Evolutionary conservation across 2,888 invertebrate species (phyloP).

Genomic region (Eupithecia tripunctaria): DNA sequence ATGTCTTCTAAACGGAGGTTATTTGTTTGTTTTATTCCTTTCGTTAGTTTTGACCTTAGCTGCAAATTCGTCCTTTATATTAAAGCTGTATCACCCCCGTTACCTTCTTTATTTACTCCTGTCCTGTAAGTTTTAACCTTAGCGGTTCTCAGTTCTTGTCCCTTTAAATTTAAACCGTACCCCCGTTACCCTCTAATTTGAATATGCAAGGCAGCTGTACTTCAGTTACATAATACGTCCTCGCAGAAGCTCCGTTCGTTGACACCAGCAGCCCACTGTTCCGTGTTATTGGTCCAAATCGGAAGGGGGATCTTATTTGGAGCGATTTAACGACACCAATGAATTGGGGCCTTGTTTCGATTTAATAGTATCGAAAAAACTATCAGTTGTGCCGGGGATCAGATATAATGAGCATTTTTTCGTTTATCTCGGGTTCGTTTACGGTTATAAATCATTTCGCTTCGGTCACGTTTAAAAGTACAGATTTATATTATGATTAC

Average conservation of each 20-base stretch:
- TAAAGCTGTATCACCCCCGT: background rate
- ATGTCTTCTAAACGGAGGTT: background rate
- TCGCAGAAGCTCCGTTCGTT: constrained; percentile 58
- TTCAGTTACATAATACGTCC: constrained; percentile 38
- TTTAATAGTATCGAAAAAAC: constrained; percentile 30
- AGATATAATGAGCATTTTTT: constrained; percentile 5
- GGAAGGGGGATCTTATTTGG: constrained; percentile 60
- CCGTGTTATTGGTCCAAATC: constrained; percentile 77
- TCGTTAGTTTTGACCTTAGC: background rate
- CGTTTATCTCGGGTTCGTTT: background rate
- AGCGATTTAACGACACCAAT: constrained; percentile 47
- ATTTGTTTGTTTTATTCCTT: background rate
- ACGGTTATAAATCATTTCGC: constrained; percentile 1
- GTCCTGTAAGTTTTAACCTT: background rate
- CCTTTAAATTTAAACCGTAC: background rate
- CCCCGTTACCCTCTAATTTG: constrained; percentile 14
- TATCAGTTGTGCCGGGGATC: constrained; percentile 16
- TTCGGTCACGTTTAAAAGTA: background rate
- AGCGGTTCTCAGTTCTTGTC: background rate
- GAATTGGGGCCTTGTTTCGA: constrained; percentile 41
- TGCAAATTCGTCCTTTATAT: background rate
- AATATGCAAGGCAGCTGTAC: constrained; percentile 21
- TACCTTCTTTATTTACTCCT: background rate
- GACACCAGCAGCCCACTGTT: constrained; percentile 63
- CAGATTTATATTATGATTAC: background rate